phyloP scores from a whole-genome alignment of 2,888 invertebrate genomes.

The Metacarcinus magister region DNA sequence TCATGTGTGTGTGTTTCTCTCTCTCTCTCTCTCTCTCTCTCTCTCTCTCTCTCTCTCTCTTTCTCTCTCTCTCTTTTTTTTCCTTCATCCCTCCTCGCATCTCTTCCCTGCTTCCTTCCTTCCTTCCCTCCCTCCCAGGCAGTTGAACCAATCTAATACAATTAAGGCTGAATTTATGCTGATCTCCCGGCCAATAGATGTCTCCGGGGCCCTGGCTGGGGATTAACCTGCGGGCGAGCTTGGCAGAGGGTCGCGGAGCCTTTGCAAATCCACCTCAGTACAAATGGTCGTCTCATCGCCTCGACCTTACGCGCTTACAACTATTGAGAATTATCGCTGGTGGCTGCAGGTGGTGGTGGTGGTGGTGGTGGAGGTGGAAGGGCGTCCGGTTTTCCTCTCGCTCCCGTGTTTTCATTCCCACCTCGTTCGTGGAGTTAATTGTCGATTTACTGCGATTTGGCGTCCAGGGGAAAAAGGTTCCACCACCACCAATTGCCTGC shows the following conservation, averaged over 20 bases:
- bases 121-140: not conserved
- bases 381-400: not conserved
- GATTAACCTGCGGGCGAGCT: constrained; percentile 22
- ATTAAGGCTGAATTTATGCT: constrained; percentile 68
- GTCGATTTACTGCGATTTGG: constrained; percentile 33
- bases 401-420: not conserved
- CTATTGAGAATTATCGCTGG: not conserved
- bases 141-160: constrained; percentile 63
- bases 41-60: not conserved
- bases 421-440: constrained; percentile 18
- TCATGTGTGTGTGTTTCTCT: not conserved
- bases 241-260: not conserved
- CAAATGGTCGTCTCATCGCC: not conserved
- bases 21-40: not conserved
- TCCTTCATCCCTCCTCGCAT: too few species aligned
- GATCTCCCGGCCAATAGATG: constrained; percentile 62
- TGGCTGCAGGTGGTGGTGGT: not conserved
- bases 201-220: constrained; percentile 34
- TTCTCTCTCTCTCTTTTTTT: not conserved
- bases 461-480: not conserved
- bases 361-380: not conserved
- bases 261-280: not conserved
- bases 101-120: not conserved
- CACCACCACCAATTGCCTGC: not conserved
- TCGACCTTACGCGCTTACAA: not conserved